A percentile compares a stretch with the other conserved stretches of the same genome.
These are phyloP conservation scores for Sorex araneus DNA, from an alignment of 2,113 vertebrate species.

Conservation along the genomic window DNA sequence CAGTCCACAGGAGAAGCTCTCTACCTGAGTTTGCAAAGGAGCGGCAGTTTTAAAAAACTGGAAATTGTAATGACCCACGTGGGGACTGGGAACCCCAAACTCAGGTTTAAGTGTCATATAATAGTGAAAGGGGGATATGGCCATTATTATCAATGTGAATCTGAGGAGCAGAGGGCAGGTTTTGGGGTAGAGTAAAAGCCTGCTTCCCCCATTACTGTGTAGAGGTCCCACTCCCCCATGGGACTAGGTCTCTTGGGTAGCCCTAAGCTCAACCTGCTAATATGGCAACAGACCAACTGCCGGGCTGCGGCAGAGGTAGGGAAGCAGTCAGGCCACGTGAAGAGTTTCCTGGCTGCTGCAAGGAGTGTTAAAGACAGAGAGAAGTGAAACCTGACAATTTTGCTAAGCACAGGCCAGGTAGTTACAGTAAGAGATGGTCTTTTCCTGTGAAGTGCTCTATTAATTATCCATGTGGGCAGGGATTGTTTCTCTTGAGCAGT, in stretches of 20 bases:
- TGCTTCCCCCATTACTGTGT: background rate
- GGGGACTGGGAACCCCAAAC: conserved; percentile 31
- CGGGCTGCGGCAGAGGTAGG: background rate
- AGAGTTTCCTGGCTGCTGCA: conserved; percentile 9
- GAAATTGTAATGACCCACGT: background rate
- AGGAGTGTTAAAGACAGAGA: background rate
- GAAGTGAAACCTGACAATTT: conserved; percentile 45
- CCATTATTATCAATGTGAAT: background rate
- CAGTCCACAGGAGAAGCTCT: background rate
- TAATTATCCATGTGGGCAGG: conserved; percentile 74
- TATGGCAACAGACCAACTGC: background rate
- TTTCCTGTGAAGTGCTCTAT: conserved; percentile 67
- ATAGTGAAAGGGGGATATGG: conserved; percentile 5
- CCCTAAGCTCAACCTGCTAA: background rate
- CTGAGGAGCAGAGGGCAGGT: background rate
- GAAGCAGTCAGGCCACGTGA: background rate
- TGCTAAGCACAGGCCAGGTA: conserved; percentile 56
- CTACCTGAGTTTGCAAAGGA: background rate
- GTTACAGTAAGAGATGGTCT: conserved; percentile 50
- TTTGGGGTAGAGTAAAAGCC: background rate
- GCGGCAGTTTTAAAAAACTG: conserved; percentile 21
- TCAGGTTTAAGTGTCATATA: conserved; percentile 40
- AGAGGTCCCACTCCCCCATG: background rate
- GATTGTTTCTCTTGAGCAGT: conserved; percentile 77
- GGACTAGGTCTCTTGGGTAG: background rate